Conservation (phyloP, 2,888 invertebrate species). For the Gari tellinella region DNA sequence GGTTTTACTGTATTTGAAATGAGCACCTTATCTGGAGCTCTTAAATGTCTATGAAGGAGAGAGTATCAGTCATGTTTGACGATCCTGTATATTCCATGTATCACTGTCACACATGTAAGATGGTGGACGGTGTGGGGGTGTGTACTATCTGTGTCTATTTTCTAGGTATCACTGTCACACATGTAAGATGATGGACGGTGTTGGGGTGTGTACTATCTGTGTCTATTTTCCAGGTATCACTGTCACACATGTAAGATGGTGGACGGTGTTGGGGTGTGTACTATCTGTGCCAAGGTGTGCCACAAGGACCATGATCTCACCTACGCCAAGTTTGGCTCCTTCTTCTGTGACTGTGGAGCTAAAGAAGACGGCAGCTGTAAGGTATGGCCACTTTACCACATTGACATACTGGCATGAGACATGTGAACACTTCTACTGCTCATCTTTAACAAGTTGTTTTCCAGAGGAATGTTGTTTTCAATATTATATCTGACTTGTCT, state of each 20-base stretch:
- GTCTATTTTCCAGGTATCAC: conserved; percentile 91
- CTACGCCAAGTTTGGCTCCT: conserved; percentile 99
- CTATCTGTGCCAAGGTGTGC: conserved; percentile 98
- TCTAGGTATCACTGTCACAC: conserved; percentile 97
- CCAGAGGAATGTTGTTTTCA: too few species aligned
- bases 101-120: conserved; percentile 99
- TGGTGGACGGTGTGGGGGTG: conserved; percentile 99
- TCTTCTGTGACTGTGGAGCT: conserved; percentile 99
- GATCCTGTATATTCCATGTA: conserved; percentile 89
- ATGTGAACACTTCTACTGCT: too few species aligned
- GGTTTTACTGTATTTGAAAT: too few species aligned
- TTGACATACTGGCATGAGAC: too few species aligned
- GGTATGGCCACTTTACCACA: too few species aligned
- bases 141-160: conserved; percentile 98
- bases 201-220: not conserved
- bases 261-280: conserved; percentile 98
- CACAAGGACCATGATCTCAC: conserved; percentile 97
- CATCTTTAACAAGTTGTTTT: too few species aligned
- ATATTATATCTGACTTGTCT: too few species aligned
- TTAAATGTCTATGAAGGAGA: too few species aligned
- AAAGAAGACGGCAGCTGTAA: conserved; percentile 88
- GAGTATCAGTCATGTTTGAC: too few species aligned
- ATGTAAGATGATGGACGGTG: too few species aligned
- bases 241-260: conserved; percentile 99
- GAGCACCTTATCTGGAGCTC: too few species aligned